Base-by-base conservation (phyloP, 1,140 invertebrate species). In the Drosophila kepulauana region DNA sequence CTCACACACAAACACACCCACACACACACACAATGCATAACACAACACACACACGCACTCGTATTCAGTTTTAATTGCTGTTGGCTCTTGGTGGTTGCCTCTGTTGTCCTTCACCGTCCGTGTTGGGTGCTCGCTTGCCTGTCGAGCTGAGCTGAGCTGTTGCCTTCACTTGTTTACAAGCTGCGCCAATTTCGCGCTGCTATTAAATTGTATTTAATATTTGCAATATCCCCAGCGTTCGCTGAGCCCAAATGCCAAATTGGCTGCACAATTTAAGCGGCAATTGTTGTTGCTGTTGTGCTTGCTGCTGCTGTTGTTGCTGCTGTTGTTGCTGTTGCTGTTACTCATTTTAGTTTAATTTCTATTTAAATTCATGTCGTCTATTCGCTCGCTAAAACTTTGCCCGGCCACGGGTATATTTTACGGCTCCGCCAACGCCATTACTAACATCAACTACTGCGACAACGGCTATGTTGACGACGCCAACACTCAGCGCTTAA, bases 331-430 rank as follows among this genome's bases (percentile, higher is more conserved):
- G 25, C 11, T 30, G 35, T 11, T 43, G 43, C 30, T 57, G 63
- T 54, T 54, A 78, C 82, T 81, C 78, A 85, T 89, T 85, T 81
- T 81, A 89, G 79, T 89, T 89, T 89, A 89, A 89, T 89, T 89
- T 78, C 85, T 85, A 89, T 89, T 89, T 89, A 89, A 89, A 89
- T 89, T 89, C 85, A 88, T 88, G 75, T 84, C 80, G 81, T 88
- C 82, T 77, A 75, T 79, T 72, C 76, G 76, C 73, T 56, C 38
- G 58, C 48, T 56, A 82, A 86, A 85, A 81, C 75, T 86, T 85
- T 81, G 62, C 70, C 78, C 69, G 45, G 54, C 58, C 28, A 58
- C 45, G 54, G 13, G 51, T 71, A 64, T 70, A 70, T 75, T 75
- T 75, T 72, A 57, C 52, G 52, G 72, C 72, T 16, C 15, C 30